Conservation (phyloP, 2,888 invertebrate genomes). For the Pandemis cinnamomeana region DNA sequence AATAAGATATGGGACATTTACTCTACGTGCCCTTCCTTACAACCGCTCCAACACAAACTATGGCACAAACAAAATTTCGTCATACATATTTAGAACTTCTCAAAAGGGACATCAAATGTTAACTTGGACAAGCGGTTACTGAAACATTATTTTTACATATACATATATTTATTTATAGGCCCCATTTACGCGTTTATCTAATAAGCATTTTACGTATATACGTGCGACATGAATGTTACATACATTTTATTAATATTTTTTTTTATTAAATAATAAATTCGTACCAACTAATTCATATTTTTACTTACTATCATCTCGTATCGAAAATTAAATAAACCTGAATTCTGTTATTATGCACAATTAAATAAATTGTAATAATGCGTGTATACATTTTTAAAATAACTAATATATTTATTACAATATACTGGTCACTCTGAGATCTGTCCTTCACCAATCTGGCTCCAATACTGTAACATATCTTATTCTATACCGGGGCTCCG, state of each 20-base stretch:
- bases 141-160: constrained; percentile 31
- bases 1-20: constrained; percentile 79
- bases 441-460: constrained; percentile 73
- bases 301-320: constrained; percentile 48
- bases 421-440: constrained; percentile 83
- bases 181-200: constrained; percentile 42
- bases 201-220: constrained; percentile 77
- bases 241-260: constrained; percentile 49
- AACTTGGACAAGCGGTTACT: constrained; percentile 36
- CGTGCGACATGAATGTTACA: constrained; percentile 66
- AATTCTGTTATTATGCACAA: constrained; percentile 62
- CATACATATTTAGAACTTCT: constrained; percentile 28
- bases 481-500: constrained; percentile 13
- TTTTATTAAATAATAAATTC: constrained; percentile 75
- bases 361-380: constrained; percentile 65
- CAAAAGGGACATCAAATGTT: constrained; percentile 41
- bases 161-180: constrained; percentile 39
- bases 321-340: constrained; percentile 59
- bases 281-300: constrained; percentile 73
- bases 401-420: constrained; percentile 55
- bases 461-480: constrained; percentile 66
- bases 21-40: constrained; percentile 49
- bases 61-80: constrained; percentile 60
- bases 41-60: constrained; percentile 50
- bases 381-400: constrained; percentile 47